These are phyloP conservation scores for Napeogenes inachia DNA, from an alignment of 2,888 invertebrate genomes.

Conservation along the genomic window DNA sequence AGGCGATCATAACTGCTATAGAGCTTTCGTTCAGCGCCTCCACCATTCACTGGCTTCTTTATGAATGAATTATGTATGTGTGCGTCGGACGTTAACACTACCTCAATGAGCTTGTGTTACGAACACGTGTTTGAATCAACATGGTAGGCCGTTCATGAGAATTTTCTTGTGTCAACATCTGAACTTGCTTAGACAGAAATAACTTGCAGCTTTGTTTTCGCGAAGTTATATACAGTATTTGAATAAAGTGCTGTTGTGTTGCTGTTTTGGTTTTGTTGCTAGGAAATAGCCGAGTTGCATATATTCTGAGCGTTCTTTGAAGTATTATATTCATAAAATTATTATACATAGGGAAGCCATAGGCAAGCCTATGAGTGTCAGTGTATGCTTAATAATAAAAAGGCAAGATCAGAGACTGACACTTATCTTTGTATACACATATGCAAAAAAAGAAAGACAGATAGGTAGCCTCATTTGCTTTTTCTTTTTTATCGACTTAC, in stretches of 20 bases:
- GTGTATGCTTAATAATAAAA: too few species aligned
- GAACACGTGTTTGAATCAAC: slow-evolving; percentile 68
- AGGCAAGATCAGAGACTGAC: too few species aligned
- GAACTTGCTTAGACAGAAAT: slow-evolving; percentile 64
- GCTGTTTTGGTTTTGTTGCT: slow-evolving; percentile 15
- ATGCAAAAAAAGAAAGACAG: too few species aligned
- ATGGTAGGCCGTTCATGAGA: slow-evolving; percentile 74
- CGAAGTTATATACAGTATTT: slow-evolving; percentile 37
- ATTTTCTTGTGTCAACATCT: slow-evolving; percentile 73
- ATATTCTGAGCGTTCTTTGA: too few species aligned
- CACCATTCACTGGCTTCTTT: slow-evolving; percentile 51
- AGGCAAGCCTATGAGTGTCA: too few species aligned
- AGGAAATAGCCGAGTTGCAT: too few species aligned
- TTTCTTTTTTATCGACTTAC: too few species aligned
- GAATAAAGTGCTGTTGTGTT: slow-evolving; percentile 33
- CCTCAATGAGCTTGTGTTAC: slow-evolving; percentile 39
- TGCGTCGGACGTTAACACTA: slow-evolving; percentile 42
- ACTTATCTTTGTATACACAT: too few species aligned
- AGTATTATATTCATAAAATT: too few species aligned
- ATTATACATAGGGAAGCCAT: too few species aligned
- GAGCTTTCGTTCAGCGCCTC: slow-evolving; percentile 51
- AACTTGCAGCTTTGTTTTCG: slow-evolving; percentile 65
- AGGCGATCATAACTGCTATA: slow-evolving; percentile 56
- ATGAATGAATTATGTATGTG: slow-evolving; percentile 62
- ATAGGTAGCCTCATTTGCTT: too few species aligned